Evolutionary conservation across 2,888 invertebrate genomes (phyloP), one percentile per base, ranked within the genome.

Genomic region (Torymus aiolomorphi): DNA sequence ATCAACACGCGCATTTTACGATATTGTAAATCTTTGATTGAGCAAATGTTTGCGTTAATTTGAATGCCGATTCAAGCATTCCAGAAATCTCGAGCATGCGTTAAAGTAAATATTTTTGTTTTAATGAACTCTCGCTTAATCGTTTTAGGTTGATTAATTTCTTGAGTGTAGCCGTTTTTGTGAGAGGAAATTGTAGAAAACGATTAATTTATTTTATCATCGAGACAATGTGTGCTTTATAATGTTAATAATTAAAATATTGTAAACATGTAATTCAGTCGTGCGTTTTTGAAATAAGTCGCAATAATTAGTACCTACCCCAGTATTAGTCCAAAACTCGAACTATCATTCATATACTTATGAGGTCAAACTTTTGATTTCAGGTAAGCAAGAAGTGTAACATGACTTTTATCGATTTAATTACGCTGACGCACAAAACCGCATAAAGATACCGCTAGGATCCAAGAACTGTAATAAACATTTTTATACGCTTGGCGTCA

Each of bases 391-490:
- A 54, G 54, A 54, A 54, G n/a, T 14, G n/a, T 54, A 63, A 14
- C 57, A 56, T 65, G 56, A 57, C 49, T 20, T 57, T 65, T 74
- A 66, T 74, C 66, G 57, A 66, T 66, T 66, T 74, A 74, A 66
- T 74, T 66, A 42, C 66, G 20, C n/a, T 76, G 76, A 76, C 76
- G 76, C 76, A 69, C 69, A 54, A 54, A 54, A 42, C 12, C 4
- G 49, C 62, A 63, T 63, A 70, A 76, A 76, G 70, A 76, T 76
- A 76, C 62, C 70, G 70, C 20, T 42, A 51, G 12, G 66, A 51
- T 73, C 57, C 51, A 76, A 77, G 59, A 66, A 77, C 66, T 24
- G 71, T 52, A 56, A 71, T 76, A 65, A 77, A 77, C 57, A 65
- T 59, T 71, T 73, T 77, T 65, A 71, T 59, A 49, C 63, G 56